phyloP scores from a whole-genome alignment of 2,113 vertebrate species.

The Onychostruthus taczanowskii region DNA sequence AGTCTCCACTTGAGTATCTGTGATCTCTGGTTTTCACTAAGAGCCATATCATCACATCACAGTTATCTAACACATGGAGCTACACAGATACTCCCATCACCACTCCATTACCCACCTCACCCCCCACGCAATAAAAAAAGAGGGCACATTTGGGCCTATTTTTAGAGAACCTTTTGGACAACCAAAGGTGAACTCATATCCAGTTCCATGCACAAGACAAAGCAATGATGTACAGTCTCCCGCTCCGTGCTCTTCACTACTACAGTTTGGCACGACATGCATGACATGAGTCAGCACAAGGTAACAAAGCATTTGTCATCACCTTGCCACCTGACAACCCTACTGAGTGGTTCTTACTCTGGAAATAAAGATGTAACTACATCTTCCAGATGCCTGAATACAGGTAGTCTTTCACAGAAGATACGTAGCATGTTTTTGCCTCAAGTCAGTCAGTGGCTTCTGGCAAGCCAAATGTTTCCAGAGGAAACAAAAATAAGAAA shows the following conservation, averaged over 20 bases:
- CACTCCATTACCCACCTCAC: no score
- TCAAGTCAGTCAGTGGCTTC: neutral
- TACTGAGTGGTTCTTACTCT: neutral
- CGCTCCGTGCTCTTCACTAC: neutral
- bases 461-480: neutral
- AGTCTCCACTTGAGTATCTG: neutral
- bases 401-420: neutral
- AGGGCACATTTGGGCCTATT: neutral
- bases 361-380: neutral
- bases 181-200: neutral
- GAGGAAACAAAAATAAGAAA: neutral
- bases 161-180: neutral
- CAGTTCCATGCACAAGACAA: neutral
- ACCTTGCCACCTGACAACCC: neutral
- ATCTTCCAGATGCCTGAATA: neutral
- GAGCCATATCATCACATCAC: neutral
- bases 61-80: neutral
- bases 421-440: neutral
- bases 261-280: rapidly evolving
- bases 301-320: neutral
- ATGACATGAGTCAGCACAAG: neutral
- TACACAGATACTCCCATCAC: neutral
- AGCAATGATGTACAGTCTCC: neutral
- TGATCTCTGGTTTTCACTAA: neutral
- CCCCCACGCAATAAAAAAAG: rapidly evolving